phyloP scores from a whole-genome alignment of 2,888 invertebrate species.

The Eurytoma adleriae region DNA sequence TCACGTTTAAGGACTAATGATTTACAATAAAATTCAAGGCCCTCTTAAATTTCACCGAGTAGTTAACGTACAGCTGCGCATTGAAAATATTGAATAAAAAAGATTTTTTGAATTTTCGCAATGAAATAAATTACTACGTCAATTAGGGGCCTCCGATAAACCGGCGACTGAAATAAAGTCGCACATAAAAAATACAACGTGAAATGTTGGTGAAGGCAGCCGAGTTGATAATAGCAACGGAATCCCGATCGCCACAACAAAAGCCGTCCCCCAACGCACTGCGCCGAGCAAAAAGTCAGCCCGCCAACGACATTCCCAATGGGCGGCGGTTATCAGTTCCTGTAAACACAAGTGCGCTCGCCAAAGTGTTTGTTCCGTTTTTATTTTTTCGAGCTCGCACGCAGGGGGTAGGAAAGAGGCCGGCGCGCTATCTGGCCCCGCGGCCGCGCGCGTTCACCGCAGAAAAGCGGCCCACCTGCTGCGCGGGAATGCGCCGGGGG shows the following conservation, averaged over 20 bases:
- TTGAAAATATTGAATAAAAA: background rate
- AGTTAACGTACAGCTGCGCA: background rate
- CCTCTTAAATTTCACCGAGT: background rate
- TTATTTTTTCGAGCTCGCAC: conserved; percentile 12
- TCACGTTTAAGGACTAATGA: background rate
- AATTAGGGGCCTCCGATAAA: background rate
- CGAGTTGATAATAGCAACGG: no score
- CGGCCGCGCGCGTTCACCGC: conserved; percentile 51
- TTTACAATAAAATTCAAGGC: conserved; percentile 20
- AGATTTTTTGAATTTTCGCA: background rate
- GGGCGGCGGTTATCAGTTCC: conserved; percentile 25
- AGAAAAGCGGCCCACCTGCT: conserved; percentile 30
- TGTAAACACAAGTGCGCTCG: conserved; percentile 17
- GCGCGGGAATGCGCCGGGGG: conserved; percentile 37
- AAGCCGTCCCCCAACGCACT: background rate
- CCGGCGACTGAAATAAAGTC: background rate
- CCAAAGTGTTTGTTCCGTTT: conserved; percentile 47
- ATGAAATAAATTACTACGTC: background rate
- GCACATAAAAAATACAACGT: background rate
- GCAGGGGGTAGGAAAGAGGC: conserved; percentile 6
- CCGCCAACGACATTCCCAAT: background rate
- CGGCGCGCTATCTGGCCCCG: conserved; percentile 14
- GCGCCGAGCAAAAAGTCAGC: background rate
- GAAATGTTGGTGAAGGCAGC: background rate
- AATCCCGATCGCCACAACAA: no score